Conservation (phyloP, 2,797 vertebrate genomes). For the Odontamblyopus rebecca region DNA sequence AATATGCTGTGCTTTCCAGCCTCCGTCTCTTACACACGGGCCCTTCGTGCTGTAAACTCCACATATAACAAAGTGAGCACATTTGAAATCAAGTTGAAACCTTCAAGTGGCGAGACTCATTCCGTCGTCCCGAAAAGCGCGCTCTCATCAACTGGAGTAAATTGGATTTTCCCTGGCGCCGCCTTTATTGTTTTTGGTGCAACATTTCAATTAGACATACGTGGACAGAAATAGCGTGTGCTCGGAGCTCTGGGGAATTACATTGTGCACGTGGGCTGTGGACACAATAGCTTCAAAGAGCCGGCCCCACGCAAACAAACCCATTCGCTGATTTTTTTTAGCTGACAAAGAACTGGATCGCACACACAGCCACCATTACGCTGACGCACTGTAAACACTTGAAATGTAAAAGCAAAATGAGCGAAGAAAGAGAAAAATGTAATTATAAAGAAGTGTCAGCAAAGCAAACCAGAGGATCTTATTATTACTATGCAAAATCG, state of each 20-base stretch:
- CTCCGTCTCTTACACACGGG: not conserved
- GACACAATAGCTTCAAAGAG: conserved; percentile 57
- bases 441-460: not conserved
- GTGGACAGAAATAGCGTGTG: conserved; percentile 40
- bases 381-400: not conserved
- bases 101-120: conserved; percentile 31
- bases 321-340: conserved; percentile 22
- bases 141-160: conserved; percentile 56
- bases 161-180: conserved; percentile 47
- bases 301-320: conserved; percentile 35
- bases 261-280: conserved; percentile 27
- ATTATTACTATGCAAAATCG: no score
- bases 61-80: conserved; percentile 4
- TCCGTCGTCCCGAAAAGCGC: conserved; percentile 40
- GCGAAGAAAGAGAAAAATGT: not conserved
- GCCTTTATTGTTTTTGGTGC: conserved; percentile 53
- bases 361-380: not conserved
- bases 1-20: not conserved
- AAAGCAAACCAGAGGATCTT: not conserved
- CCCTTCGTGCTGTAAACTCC: not conserved
- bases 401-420: not conserved
- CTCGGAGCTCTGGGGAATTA: conserved; percentile 45
- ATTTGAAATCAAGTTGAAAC: conserved; percentile 36
- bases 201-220: conserved; percentile 61
- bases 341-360: not conserved